phyloP scores from a whole-genome alignment of 2,797 vertebrate genomes.

The Allobates femoralis region DNA sequence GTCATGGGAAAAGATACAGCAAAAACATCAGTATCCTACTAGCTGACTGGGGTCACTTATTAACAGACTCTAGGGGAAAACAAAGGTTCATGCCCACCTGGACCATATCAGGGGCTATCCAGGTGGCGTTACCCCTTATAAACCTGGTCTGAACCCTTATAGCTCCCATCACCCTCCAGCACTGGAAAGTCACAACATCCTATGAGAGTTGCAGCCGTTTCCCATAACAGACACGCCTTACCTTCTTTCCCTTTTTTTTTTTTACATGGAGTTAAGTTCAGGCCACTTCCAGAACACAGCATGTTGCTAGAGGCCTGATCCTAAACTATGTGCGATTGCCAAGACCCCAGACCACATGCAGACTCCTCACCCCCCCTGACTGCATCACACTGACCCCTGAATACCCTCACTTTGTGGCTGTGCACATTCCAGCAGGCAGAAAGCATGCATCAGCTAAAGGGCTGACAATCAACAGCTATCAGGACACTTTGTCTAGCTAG shows the following conservation, averaged over 20 bases:
- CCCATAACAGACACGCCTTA: conserved; percentile 50
- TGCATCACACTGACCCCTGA: conserved; percentile 21
- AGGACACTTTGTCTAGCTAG: not conserved
- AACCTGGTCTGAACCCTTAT: not conserved
- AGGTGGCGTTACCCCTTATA: not conserved
- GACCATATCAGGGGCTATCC: too few species aligned
- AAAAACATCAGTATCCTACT: not conserved
- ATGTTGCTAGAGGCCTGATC: conserved; percentile 26
- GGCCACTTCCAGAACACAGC: conserved; percentile 42
- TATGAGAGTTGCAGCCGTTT: conserved; percentile 18
- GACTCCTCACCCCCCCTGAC: conserved; percentile 27
- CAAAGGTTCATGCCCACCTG: not conserved
- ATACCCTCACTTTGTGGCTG: conserved; percentile 24
- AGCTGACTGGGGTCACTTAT: not conserved
- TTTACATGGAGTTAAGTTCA: conserved; percentile 37
- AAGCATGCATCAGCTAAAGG: conserved; percentile 3
- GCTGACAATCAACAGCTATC: not conserved
- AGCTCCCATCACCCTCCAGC: too few species aligned
- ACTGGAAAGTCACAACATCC: conserved; percentile 18
- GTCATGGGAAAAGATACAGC: not conserved
- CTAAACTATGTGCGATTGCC: conserved; percentile 24
- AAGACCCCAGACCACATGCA: conserved; percentile 36
- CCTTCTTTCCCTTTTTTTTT: conserved; percentile 8
- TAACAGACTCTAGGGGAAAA: not conserved
- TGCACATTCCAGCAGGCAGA: not conserved